phyloP scores from a whole-genome alignment of 2,888 invertebrate genomes.

The Craniophora ligustri region DNA sequence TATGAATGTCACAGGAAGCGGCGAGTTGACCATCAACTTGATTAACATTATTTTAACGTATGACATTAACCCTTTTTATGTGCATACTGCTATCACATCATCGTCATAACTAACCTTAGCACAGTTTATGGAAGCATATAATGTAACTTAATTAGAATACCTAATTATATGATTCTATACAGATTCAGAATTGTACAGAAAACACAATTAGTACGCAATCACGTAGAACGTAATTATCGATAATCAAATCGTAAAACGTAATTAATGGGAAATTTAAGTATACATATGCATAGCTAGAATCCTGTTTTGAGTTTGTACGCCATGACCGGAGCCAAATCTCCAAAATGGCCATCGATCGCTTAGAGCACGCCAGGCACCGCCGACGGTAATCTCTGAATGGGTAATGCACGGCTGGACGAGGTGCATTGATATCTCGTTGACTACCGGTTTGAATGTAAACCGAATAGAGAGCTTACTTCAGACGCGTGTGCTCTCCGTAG shows the following conservation, averaged over 20 bases:
- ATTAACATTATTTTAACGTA: conserved; percentile 32
- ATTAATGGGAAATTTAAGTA: conserved; percentile 6
- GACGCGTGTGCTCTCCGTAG: conserved; percentile 4
- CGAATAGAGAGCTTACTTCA: conserved; percentile 29
- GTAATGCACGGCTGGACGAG: conserved; percentile 53
- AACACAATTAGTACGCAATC: conserved; percentile 4
- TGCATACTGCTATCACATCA: conserved; percentile 20
- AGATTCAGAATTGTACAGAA: neutral
- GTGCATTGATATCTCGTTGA: conserved; percentile 54
- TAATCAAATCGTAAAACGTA: conserved; percentile 12
- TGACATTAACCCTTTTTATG: conserved; percentile 47
- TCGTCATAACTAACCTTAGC: conserved; percentile 5
- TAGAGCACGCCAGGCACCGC: conserved; percentile 32
- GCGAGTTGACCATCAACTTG: conserved; percentile 48
- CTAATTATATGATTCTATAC: neutral
- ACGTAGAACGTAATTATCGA: conserved; percentile 7
- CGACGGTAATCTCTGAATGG: conserved; percentile 60
- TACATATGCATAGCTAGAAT: conserved; percentile 4
- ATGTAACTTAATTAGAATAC: conserved; percentile 9
- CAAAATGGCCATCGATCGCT: conserved; percentile 49
- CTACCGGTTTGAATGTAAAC: conserved; percentile 26
- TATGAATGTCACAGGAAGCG: conserved; percentile 42
- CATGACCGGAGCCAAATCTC: conserved; percentile 46
- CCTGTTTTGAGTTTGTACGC: conserved; percentile 19
- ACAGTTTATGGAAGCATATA: conserved; percentile 14